These are phyloP conservation scores for Nothoprocta pentlandii DNA, from an alignment of 2,113 vertebrate species.

Conservation along the genomic window DNA sequence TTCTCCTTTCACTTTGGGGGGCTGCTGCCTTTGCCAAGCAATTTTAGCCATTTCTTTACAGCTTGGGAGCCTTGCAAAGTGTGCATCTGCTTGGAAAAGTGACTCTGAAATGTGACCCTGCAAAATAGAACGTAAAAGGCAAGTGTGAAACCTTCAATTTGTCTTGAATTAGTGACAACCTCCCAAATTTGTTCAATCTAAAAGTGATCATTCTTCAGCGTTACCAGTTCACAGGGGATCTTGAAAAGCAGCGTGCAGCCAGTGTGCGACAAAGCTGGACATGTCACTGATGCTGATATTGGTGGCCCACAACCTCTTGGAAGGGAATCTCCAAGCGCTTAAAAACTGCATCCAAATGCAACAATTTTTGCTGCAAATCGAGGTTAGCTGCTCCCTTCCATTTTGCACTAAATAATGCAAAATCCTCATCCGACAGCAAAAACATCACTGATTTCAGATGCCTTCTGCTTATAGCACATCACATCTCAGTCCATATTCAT, in stretches of 20 bases:
- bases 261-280: rapidly evolving
- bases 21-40: neutral
- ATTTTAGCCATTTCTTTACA: neutral
- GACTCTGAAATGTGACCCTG: neutral
- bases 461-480: neutral
- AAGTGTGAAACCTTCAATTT: neutral
- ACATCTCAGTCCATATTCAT: slow-evolving; percentile 8
- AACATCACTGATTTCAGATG: neutral
- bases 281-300: rapidly evolving
- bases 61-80: neutral
- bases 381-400: neutral
- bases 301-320: neutral
- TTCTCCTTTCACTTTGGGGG: neutral
- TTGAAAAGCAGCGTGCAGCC: neutral
- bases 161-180: neutral
- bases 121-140: neutral
- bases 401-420: neutral
- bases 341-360: neutral
- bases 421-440: neutral
- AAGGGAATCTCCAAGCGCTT: neutral
- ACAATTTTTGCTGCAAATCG: neutral
- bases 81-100: neutral
- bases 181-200: neutral
- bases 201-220: rapidly evolving
- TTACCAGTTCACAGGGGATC: neutral